Base-by-base conservation (phyloP, 2,797 vertebrate species). In the Falco naumanni region DNA sequence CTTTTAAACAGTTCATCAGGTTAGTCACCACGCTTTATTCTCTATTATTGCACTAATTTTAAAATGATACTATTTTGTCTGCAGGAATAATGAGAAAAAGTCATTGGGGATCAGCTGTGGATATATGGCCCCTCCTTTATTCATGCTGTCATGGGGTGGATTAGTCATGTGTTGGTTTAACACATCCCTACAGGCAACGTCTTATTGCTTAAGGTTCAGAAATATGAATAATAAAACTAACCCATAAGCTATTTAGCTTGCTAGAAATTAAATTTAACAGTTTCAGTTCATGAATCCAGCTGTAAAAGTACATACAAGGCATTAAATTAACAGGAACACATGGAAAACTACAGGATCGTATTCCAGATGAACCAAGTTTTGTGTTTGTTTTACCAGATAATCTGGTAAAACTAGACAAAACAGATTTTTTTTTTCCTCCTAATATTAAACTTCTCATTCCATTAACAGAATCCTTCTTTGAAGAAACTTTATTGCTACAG, bases 221-320 rank as follows among this genome's bases (percentile, higher is more conserved):
- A 98, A 97, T 97, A 98, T 87, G 93, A 98, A 97, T 97, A 97
- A 94, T 92, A 96, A 96, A 94, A 94, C 91, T 95, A 96, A 92
- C 94, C 95, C 94, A 93, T 98, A 97, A 97, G 94, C 82, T 97
- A 95, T 97, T 98, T 97, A 96, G 88, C 79, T 97, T 95, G 90
- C 94, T 92, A 94, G 92, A 95, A 96, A 97, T 96, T 97, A 97
- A 98, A 97, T 96, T 97, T 93, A 97, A 97, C 95, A 97, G 94
- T 79, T 97, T 95, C 93, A 96, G 84, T 77, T 94, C 95, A 95
- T 93, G 96, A 97, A 93, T 95, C 84, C 95, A 98, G 77, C 96
- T 98, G 94, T 95, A 96, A 95, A 95, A 95, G 51, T 96, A 91
- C 93, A 93, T 91, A 96, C 60, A 95, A 95, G 90, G 91, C 92